Conservation (phyloP, 2,113 vertebrate genomes). For the Oncorhynchus nerka region DNA sequence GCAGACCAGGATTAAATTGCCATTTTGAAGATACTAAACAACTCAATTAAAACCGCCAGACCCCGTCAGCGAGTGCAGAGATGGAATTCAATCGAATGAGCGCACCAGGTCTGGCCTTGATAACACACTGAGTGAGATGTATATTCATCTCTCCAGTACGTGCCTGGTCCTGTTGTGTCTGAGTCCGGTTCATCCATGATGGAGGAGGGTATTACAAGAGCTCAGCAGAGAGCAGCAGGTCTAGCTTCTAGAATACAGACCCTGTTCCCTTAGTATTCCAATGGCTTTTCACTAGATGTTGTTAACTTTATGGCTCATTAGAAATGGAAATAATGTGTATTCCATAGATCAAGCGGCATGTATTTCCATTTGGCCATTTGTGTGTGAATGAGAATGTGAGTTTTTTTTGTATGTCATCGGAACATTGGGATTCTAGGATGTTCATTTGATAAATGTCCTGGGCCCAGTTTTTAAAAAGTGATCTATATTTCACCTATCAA, state of each 20-base stretch:
- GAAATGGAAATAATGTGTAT: no score
- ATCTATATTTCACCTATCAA: no score
- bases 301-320: no score
- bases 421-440: no score
- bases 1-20: constrained; percentile 43
- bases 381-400: no score
- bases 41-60: constrained; percentile 50
- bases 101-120: constrained; percentile 7
- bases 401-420: no score
- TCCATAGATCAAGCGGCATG: no score
- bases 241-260: constrained; percentile 7
- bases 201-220: constrained; percentile 21
- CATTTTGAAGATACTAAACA: constrained; percentile 53
- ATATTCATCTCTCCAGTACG: background rate
- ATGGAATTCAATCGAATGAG: constrained; percentile 25
- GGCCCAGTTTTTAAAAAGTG: no score
- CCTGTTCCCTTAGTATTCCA: no score
- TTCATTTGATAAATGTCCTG: no score
- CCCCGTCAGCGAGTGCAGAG: constrained; percentile 21
- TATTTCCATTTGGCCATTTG: no score
- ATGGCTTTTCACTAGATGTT: no score
- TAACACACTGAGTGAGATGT: background rate
- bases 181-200: constrained; percentile 29
- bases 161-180: constrained; percentile 32
- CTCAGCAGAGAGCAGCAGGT: constrained; percentile 1